Evolutionary conservation across 2,888 invertebrate genomes (phyloP).

Genomic region (Actias luna): DNA sequence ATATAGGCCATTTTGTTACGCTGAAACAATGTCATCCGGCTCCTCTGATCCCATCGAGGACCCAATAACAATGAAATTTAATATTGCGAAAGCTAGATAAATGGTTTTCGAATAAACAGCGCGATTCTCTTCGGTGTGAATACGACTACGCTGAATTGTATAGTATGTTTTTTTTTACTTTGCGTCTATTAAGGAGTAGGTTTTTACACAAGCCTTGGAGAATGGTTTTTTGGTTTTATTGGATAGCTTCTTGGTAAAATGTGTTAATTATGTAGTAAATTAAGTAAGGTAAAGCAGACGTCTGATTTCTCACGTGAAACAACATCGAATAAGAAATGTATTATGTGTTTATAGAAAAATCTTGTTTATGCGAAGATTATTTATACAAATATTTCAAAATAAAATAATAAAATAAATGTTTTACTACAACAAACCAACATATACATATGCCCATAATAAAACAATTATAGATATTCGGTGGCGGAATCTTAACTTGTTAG

Average conservation of each 20-base stretch:
- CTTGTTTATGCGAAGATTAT: not conserved
- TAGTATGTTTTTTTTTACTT: not conserved
- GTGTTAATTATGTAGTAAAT: constrained; percentile 1
- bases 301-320: not conserved
- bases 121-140: not conserved
- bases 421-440: no score
- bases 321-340: not conserved
- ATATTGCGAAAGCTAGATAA: constrained; percentile 5
- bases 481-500: no score
- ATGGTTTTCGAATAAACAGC: not conserved
- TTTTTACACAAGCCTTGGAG: not conserved
- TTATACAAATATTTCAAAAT: no score
- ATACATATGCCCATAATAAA: no score
- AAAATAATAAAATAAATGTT: no score
- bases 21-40: not conserved
- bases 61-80: constrained; percentile 6
- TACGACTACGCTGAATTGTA: not conserved
- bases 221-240: not conserved
- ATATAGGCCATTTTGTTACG: not conserved
- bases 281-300: not conserved
- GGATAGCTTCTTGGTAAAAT: not conserved
- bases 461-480: no score
- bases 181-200: constrained; percentile 2
- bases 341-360: not conserved
- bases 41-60: constrained; percentile 5